Percentiles rank a stretch among this genome's conserved stretches.
Conservation (phyloP, 2,888 invertebrate species). For the Acleris emargana region DNA sequence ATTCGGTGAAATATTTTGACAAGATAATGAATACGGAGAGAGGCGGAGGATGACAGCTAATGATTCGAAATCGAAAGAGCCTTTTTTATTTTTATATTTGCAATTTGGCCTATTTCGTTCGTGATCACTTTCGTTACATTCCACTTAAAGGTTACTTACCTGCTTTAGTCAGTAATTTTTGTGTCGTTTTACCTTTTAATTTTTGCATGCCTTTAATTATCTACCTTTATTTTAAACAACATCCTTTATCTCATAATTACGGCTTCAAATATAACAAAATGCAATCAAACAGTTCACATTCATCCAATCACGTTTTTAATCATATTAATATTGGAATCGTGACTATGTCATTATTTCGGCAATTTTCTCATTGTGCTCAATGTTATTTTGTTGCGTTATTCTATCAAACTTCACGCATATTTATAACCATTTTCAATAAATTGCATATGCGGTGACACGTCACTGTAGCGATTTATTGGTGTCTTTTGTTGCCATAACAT, state of each 20-base stretch:
- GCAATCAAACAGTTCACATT: constrained; percentile 7
- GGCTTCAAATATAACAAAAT: constrained; percentile 4
- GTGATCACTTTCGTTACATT: constrained; percentile 33
- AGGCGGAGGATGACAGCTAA: constrained; percentile 64
- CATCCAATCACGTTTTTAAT: constrained; percentile 11
- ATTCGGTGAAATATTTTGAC: constrained; percentile 80
- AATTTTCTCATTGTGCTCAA: constrained; percentile 15
- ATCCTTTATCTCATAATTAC: background rate
- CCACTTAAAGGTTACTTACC: constrained; percentile 15
- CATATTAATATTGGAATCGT: constrained; percentile 16
- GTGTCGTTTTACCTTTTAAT: background rate
- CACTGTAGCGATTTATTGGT: constrained; percentile 76
- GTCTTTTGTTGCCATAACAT: constrained; percentile 64
- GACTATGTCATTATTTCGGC: constrained; percentile 17
- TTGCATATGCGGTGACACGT: constrained; percentile 75
- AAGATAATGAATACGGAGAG: constrained; percentile 78
- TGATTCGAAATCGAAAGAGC: constrained; percentile 64
- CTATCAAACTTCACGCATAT: constrained; percentile 37
- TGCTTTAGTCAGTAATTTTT: background rate
- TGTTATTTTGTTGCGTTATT: constrained; percentile 27
- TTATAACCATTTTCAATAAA: constrained; percentile 61
- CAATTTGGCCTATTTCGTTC: constrained; percentile 20
- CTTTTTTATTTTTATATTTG: constrained; percentile 22
- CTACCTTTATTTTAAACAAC: background rate
- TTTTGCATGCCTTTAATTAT: too few relatives aligned